phyloP scores from a whole-genome alignment of 2,113 vertebrate genomes.

The Malaclemys terrapin region DNA sequence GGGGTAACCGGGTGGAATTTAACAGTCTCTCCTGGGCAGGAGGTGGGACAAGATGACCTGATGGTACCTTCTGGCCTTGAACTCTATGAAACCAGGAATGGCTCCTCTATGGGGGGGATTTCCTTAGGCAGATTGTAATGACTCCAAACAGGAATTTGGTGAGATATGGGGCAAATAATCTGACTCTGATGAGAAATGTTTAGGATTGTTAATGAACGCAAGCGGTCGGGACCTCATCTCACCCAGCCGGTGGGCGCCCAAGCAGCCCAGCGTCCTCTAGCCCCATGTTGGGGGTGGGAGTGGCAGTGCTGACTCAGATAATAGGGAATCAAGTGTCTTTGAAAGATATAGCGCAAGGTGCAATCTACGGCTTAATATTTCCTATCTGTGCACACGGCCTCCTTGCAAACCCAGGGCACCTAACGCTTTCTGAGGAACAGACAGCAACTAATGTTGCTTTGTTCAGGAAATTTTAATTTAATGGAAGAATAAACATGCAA shows the following conservation, averaged over 20 bases:
- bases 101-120: not conserved
- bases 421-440: not conserved
- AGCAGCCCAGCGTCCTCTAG: not conserved
- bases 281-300: not conserved
- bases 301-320: not conserved
- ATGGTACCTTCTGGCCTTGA: not conserved
- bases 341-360: not conserved
- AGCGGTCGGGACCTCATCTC: not conserved
- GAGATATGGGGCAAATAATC: not conserved
- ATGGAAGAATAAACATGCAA: constrained; percentile 32
- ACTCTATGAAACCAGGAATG: not conserved
- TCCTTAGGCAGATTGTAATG: not conserved
- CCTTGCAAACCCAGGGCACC: accelerated
- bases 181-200: not conserved
- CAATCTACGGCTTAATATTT: not conserved
- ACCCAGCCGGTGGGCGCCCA: not conserved
- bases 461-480: constrained; percentile 22
- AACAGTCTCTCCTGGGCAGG: not conserved
- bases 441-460: not conserved
- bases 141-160: not conserved
- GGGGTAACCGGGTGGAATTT: not conserved
- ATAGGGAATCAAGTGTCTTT: not conserved
- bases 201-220: not conserved
- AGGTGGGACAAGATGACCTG: not conserved
- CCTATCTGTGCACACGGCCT: not conserved